phyloP scores from a whole-genome alignment of 2,113 vertebrate species.

The Numida meleagris region DNA sequence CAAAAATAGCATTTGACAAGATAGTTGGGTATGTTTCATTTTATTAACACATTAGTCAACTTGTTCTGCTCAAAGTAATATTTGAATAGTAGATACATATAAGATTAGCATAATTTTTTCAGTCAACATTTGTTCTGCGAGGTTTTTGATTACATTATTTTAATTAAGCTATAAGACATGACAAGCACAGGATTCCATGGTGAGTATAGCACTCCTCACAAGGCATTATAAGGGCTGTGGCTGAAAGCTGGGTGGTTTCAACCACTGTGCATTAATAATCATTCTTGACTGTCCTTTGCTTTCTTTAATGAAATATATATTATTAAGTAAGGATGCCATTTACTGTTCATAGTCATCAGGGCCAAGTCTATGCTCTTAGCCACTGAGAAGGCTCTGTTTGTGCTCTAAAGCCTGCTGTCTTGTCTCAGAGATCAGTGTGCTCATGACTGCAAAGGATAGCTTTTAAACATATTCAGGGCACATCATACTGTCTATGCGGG shows the following conservation, averaged over 20 bases:
- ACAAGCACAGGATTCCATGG: constrained; percentile 17
- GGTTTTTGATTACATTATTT: constrained; percentile 66
- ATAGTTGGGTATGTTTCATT: constrained; percentile 55
- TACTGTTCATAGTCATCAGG: background rate
- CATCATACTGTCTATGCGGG: background rate
- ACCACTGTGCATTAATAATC: background rate
- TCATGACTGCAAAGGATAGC: background rate
- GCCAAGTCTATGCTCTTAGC: background rate
- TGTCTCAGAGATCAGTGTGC: background rate
- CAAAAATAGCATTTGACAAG: constrained; percentile 59
- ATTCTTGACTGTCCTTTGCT: background rate
- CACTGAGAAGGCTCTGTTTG: background rate
- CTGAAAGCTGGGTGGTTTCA: constrained; percentile 15
- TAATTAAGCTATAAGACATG: constrained; percentile 63
- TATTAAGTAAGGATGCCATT: background rate
- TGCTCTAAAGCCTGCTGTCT: background rate
- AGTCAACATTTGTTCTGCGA: constrained; percentile 59
- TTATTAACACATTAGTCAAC: constrained; percentile 60
- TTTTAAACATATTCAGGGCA: constrained; percentile 2
- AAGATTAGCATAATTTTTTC: constrained; percentile 60
- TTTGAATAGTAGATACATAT: constrained; percentile 22
- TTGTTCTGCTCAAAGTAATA: constrained; percentile 58
- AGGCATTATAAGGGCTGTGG: background rate
- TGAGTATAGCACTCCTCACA: background rate
- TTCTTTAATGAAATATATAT: background rate